Evolutionary conservation across 2,113 vertebrate species (phyloP), one percentile per base, ranked within the genome.

Genomic region (Varanus salvator): DNA sequence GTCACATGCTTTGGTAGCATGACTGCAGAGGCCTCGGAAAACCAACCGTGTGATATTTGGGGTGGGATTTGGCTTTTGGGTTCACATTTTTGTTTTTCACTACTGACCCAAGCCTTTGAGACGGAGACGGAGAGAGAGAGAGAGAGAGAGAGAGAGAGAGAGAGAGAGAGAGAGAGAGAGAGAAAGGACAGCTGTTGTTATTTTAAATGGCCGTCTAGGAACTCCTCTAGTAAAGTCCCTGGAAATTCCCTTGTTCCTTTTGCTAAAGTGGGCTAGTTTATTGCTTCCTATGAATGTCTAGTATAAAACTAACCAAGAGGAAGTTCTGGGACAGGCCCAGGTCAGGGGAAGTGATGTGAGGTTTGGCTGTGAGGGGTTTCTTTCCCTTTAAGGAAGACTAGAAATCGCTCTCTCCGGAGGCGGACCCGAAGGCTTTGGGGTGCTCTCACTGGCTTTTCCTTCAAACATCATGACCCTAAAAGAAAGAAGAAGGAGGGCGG

Each of bases 371-470:
- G 81, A 92, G 90, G 44, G 2, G 66, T 38, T 12, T 54, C 72
- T 48, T 94, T 97, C 97, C 60, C 86, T 52, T 95, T 98, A 99
- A 77, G 99, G 99, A 80, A 99, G 98, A 96, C 98, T 99, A 89
- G 98, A 94, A 81, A 99, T 99, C 97, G 99, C 98, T 96, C 99
- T 98, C 96, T 99, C 99, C 4, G 99, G 99, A 94, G 99, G 99
- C 0, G 98, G 99, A 3, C 99, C 99, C 0, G 87, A 97, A 0
- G 97, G 98, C 94, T 98, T 99, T 90, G 95, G 96, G 94, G 94
- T 95, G 87, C 92, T 93, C 85, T 98, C 98, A 0, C 97, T 98
- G 94, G 98, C 98, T 97, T 99, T 99, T 96, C 98, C 99, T 97
- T 99, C 99, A 92, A 99, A 99, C 97, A 99, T 96, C 97, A 99